phyloP scores from a whole-genome alignment of 2,888 invertebrate species.

The Hypomecis atomaria region DNA sequence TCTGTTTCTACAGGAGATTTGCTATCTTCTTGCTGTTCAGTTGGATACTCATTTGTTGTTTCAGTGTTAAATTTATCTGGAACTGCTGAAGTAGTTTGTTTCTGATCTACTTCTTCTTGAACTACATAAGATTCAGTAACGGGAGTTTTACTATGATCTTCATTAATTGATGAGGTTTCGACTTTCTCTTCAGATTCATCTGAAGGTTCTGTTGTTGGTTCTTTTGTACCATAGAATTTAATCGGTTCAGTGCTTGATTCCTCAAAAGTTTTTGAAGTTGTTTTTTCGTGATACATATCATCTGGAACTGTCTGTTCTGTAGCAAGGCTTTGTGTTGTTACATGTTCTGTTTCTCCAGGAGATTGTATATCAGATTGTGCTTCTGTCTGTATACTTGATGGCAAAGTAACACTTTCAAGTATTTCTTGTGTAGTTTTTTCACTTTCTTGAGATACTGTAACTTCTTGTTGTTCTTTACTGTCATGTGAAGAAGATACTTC shows the following conservation, averaged over 20 bases:
- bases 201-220: conserved; percentile 22
- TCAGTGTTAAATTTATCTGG: conserved; percentile 19
- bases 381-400: conserved; percentile 5
- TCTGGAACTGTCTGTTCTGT: conserved; percentile 8
- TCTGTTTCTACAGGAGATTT: conserved; percentile 12
- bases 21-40: conserved; percentile 10
- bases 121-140: conserved; percentile 13
- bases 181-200: conserved; percentile 15
- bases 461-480: conserved; percentile 1
- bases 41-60: conserved; percentile 14
- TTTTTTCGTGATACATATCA: not conserved
- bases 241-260: conserved; percentile 14
- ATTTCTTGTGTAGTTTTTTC: not conserved
- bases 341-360: conserved; percentile 8
- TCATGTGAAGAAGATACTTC: not conserved
- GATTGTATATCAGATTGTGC: conserved; percentile 5
- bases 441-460: conserved; percentile 2
- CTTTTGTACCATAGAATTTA: conserved; percentile 9
- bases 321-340: not conserved
- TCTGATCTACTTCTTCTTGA: conserved; percentile 10
- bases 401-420: conserved; percentile 5
- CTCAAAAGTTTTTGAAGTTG: conserved; percentile 2
- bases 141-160: conserved; percentile 19
- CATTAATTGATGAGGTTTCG: conserved; percentile 15
- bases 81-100: conserved; percentile 12